Conservation (phyloP, 2,888 invertebrate genomes). For the Melipona bicolor region DNA sequence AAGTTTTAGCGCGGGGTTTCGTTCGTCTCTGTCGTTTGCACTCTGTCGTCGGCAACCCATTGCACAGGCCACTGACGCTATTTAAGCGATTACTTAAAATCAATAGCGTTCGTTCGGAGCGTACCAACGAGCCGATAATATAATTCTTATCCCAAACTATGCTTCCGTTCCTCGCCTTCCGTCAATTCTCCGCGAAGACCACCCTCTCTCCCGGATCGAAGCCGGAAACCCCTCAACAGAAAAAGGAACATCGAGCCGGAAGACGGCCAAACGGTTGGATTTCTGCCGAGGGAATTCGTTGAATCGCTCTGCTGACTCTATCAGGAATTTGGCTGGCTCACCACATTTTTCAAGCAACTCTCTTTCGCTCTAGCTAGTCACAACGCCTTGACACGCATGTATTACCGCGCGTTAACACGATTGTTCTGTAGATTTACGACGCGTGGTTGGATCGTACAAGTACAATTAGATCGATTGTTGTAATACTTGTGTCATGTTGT, state of each 20-base stretch:
- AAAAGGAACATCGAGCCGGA: neutral
- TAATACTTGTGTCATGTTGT: neutral
- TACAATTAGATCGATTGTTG: constrained; percentile 26
- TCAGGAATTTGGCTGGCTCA: constrained; percentile 11
- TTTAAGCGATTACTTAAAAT: constrained; percentile 78
- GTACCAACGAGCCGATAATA: constrained; percentile 52
- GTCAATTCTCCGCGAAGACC: neutral
- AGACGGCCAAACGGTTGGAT: constrained; percentile 19
- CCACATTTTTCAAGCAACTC: constrained; percentile 18
- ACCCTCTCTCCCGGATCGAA: constrained; percentile 10
- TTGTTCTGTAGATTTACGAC: constrained; percentile 42
- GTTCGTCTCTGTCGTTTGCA: constrained; percentile 58
- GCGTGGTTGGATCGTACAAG: neutral
- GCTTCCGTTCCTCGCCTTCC: neutral
- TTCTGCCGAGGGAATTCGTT: constrained; percentile 34
- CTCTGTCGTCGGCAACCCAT: constrained; percentile 47
- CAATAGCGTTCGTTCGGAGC: constrained; percentile 72
- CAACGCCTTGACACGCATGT: constrained; percentile 5
- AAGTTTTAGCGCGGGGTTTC: constrained; percentile 37
- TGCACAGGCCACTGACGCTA: constrained; percentile 67
- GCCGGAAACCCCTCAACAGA: neutral
- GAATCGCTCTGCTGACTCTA: constrained; percentile 20
- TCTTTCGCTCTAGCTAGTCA: no score
- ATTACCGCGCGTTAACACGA: constrained; percentile 30
- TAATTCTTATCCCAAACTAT: constrained; percentile 62